A percentile compares a stretch with the other conserved stretches of the same genome.
Evolutionary conservation across 2,888 invertebrate genomes (phyloP).

Genomic region (Ennomos quercinarius): DNA sequence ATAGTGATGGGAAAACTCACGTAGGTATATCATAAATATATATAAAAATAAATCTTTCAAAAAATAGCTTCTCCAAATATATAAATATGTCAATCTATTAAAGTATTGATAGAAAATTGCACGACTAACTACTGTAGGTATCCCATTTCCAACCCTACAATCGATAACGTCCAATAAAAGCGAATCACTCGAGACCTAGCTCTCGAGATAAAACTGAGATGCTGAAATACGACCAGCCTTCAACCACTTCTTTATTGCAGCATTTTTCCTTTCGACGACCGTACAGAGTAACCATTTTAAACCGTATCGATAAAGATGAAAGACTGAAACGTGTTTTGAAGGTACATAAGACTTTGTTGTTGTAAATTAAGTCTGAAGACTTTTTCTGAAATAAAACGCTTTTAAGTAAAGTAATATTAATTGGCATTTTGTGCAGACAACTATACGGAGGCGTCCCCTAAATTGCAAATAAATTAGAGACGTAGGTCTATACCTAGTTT

Average conservation of each 20-base stretch:
- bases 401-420: slow-evolving; percentile 50
- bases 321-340: slow-evolving; percentile 4
- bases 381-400: slow-evolving; percentile 28
- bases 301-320: slow-evolving; percentile 13
- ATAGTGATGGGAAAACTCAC: too few species aligned
- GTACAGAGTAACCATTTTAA: slow-evolving; percentile 16
- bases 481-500: not conserved
- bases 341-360: slow-evolving; percentile 2
- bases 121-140: too few species aligned
- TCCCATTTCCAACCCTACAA: not conserved
- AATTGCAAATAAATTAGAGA: slow-evolving; percentile 14
- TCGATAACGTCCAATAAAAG: slow-evolving; percentile 21
- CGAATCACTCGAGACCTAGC: slow-evolving; percentile 17
- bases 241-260: slow-evolving; percentile 20
- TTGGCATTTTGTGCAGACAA: slow-evolving; percentile 41
- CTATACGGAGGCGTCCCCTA: slow-evolving; percentile 28
- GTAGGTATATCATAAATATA: too few species aligned
- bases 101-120: too few species aligned
- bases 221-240: slow-evolving; percentile 32
- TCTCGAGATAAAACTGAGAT: slow-evolving; percentile 22
- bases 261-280: slow-evolving; percentile 12
- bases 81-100: too few species aligned
- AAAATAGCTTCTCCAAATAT: too few species aligned
- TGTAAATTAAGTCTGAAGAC: slow-evolving; percentile 12
- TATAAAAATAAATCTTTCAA: too few species aligned